These are phyloP conservation scores for Caenorhabditis sp. DNA, from an alignment of 2,888 invertebrate species.

Conservation along the genomic window DNA sequence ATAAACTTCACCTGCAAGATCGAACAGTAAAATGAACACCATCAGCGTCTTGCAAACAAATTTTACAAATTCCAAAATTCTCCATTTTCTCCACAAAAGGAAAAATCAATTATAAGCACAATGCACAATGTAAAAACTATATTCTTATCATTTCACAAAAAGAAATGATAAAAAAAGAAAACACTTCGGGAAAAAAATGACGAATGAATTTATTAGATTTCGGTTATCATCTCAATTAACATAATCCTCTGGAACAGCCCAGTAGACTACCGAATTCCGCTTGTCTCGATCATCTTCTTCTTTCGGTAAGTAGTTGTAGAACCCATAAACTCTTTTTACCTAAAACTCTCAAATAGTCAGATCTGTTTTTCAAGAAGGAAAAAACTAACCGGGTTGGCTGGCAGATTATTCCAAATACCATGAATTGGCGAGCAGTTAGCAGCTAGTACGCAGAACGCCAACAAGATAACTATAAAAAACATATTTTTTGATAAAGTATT, in stretches of 20 bases:
- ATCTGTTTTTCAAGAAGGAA: background rate
- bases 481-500: too few species aligned
- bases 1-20: constrained; percentile 24
- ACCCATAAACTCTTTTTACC: constrained; percentile 47
- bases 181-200: background rate
- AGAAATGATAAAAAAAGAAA: background rate
- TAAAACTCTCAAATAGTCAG: constrained; percentile 17
- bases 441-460: constrained; percentile 20
- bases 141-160: background rate
- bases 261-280: constrained; percentile 32
- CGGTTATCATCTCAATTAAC: constrained; percentile 5
- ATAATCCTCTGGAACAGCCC: constrained; percentile 31
- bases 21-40: constrained; percentile 28
- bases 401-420: constrained; percentile 49
- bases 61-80: constrained; percentile 14
- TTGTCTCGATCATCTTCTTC: constrained; percentile 42
- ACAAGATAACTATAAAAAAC: constrained; percentile 25
- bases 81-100: background rate
- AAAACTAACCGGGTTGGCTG: constrained; percentile 31
- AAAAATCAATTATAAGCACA: background rate
- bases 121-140: constrained; percentile 2
- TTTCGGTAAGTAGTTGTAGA: constrained; percentile 48
- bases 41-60: constrained; percentile 26
- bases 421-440: constrained; percentile 40
- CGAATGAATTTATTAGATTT: background rate